Base-by-base conservation (phyloP, 2,888 invertebrate genomes). In the Dioctria rufipes region DNA sequence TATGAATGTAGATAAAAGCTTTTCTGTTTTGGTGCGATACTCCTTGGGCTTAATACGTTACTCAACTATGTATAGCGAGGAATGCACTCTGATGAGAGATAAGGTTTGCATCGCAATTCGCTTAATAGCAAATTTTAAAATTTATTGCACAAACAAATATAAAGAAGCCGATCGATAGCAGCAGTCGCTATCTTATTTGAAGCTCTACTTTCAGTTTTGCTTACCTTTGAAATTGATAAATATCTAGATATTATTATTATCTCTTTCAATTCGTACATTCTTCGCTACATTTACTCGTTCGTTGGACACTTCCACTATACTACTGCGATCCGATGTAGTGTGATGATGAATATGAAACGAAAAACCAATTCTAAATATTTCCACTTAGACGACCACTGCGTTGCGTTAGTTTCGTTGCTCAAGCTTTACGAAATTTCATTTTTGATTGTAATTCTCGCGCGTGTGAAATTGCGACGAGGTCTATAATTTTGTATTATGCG, bases 121-220 rank as follows among this genome's bases (percentile, higher is more conserved):
- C 25, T 25, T 25, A 25, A 25, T 25, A 25, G 25, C 25, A 25
- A 25, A 25, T 25, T 25, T 25, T 25, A 1, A 25, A 25, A 2
- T 25, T 25, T 25, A 25, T 25, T 25, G 25, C 25, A 25, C 25
- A 25, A 25, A 25, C 25, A 25, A 25, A 25, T 2, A 25, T 25
- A 25, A 25, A 49, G 51, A 9, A n/a, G 40, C 42, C 42, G 40
- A 42, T 65, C 65, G 65, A 65, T 65, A 65, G 5, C 65, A 65
- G 25, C 25, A 25, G 25, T 25, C 25, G 25, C 25, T 25, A 25
- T 25, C 25, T 25, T 25, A 25, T 25, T 25, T 42, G 65, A 65
- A 65, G 65, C 65, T 65, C 65, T 65, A 65, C 65, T 65, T 65
- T 65, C 65, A 65, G 65, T 65, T 65, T 65, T 65, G 65, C 65